phyloP scores from a whole-genome alignment of 2,797 vertebrate genomes.

The Chrysocyon brachyurus region DNA sequence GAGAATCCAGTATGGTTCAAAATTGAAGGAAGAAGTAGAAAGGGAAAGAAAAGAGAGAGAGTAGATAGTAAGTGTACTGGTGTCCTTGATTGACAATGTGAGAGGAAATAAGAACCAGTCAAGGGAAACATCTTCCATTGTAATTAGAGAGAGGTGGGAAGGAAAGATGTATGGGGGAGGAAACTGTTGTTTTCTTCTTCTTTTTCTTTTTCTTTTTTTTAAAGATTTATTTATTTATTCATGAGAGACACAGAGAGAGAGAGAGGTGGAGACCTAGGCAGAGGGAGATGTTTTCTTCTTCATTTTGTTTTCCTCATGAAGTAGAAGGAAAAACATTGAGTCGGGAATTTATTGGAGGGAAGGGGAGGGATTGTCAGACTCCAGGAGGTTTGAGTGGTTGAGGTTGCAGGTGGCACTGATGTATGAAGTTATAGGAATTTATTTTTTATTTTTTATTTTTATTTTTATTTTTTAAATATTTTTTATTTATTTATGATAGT shows the following conservation, averaged over 20 bases:
- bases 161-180: not conserved
- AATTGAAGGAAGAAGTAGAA: not conserved
- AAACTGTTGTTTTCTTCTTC: not conserved
- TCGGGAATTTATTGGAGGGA: not conserved
- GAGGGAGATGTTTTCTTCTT: not conserved
- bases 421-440: not conserved
- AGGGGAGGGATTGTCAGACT: not conserved
- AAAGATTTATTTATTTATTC: no score
- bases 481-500: not conserved
- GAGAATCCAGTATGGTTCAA: conserved; percentile 11
- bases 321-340: not conserved
- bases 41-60: not conserved
- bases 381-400: conserved; percentile 1
- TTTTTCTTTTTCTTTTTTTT: not conserved
- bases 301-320: conserved; percentile 37
- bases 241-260: no score
- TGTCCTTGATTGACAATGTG: not conserved
- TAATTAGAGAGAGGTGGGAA: conserved; percentile 5
- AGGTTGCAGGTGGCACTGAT: not conserved
- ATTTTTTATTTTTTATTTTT: not conserved
- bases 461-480: not conserved
- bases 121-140: not conserved
- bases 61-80: not conserved
- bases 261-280: no score
- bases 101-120: not conserved